Evolutionary conservation across 1,140 invertebrate species (phyloP), one percentile per base, ranked within the genome.

Genomic region (Drosophila jambulina): DNA sequence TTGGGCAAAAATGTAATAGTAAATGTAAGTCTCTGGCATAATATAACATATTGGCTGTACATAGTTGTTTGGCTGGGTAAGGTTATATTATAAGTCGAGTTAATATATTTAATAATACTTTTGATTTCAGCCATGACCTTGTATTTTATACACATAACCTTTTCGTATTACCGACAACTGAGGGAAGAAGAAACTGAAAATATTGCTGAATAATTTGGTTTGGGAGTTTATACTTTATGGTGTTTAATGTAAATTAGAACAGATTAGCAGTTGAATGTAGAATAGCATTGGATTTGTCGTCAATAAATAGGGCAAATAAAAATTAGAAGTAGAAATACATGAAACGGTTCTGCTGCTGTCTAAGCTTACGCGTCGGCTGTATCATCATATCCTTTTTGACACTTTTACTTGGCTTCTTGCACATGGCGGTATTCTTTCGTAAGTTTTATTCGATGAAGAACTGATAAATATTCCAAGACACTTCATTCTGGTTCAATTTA

Each of bases 81-180:
- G 34, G 6, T 21, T n/a, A 13, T 13, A 4, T 4, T n/a, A 27
- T 4, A 12, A 5, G 12, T 25, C 4, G 12, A 0, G 0, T 10
- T 36, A 6, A 27, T 15, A 42, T 8, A 36, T 17, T 7, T 6
- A 17, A 12, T 19, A 23, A 15, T 15, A 23, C 4, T 25, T 7
- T 15, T 2, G 15, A 10, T 49, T 69, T 34, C 19, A 80, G 78
- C 12, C 3, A 4, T 36, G 5, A 59, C 25, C 9, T 7, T 29
- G 1, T 80, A 76, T 43, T 69, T 59, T 48, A 21, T 80, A 13
- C 69, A 69, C 27, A 75, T 79, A 17, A 61, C 42, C 0, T 13
- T 19, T 23, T 82, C 61, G 0, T 68, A 40, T 48, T 58, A 60
- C 19, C 27, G 43, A 25, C 10, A 69, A 34, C 13, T 61, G 0